These are phyloP conservation scores for Metellina segmentata DNA, from an alignment of 2,888 invertebrate genomes.

Conservation along the genomic window DNA sequence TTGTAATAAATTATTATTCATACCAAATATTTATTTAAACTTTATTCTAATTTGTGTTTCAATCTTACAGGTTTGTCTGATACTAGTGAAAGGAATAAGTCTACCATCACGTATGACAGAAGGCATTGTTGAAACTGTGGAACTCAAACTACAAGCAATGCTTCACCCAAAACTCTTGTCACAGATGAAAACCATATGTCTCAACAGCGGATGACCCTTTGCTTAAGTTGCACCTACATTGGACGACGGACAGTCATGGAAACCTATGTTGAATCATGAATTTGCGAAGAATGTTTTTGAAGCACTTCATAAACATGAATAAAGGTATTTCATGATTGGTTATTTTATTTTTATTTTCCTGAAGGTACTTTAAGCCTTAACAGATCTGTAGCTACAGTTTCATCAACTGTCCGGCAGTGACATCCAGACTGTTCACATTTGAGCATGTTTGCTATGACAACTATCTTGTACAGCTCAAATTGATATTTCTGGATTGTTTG, in stretches of 20 bases:
- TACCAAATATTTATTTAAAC: no score
- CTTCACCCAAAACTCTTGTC: background rate
- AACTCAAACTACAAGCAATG: conserved; percentile 40
- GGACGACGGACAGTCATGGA: background rate
- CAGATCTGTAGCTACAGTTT: background rate
- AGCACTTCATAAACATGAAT: background rate
- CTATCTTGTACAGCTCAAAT: background rate
- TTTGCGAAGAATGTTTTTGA: background rate
- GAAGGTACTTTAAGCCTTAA: no score
- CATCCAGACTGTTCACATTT: background rate
- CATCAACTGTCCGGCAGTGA: background rate
- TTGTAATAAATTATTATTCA: no score
- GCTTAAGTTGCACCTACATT: conserved; percentile 48
- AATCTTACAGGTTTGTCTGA: conserved; percentile 13
- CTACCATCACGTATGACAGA: conserved; percentile 4
- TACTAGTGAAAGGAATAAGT: conserved; percentile 8
- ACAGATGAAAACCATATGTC: background rate
- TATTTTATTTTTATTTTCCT: no score
- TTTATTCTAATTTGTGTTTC: no score
- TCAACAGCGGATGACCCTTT: conserved; percentile 12
- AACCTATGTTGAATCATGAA: background rate
- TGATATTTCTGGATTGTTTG: no score
- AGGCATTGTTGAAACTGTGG: conserved; percentile 46
- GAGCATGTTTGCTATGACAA: background rate
- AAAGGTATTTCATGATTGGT: no score